phyloP scores from a whole-genome alignment of 1,140 invertebrate species.

The Whitmania pigra region DNA sequence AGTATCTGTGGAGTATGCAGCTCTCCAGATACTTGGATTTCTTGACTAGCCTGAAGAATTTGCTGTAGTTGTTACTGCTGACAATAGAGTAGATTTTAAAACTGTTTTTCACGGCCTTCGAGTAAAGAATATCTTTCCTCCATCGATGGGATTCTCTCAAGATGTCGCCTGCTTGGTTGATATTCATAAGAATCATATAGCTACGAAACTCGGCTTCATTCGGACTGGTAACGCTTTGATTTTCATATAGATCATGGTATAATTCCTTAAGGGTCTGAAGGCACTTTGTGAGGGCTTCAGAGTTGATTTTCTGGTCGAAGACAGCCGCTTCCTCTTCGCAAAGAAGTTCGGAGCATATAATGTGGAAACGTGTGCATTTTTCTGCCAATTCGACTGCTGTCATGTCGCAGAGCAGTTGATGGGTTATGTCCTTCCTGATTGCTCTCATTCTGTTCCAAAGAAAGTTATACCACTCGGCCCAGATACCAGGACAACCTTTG shows the following conservation, averaged over 20 bases:
- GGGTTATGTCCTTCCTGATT: constrained; percentile 93
- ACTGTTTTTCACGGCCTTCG: constrained; percentile 62
- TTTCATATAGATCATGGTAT: constrained; percentile 61
- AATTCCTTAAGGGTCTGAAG: constrained; percentile 84
- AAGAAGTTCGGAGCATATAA: constrained; percentile 74
- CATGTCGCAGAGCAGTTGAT: constrained; percentile 70
- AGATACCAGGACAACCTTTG: constrained; percentile 44
- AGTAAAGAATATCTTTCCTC: constrained; percentile 57
- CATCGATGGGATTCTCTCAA: constrained; percentile 55
- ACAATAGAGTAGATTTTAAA: constrained; percentile 66
- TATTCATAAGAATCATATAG: constrained; percentile 82
- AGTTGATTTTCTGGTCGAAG: constrained; percentile 91
- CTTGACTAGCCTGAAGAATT: constrained; percentile 69
- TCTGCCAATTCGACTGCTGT: constrained; percentile 75
- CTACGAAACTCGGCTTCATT: constrained; percentile 81
- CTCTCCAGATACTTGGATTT: constrained; percentile 71
- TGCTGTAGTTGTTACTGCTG: constrained; percentile 75
- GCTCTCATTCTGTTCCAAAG: constrained; percentile 52
- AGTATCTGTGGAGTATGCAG: constrained; percentile 78
- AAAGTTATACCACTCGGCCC: constrained; percentile 45
- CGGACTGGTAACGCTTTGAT: constrained; percentile 51
- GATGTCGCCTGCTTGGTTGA: constrained; percentile 73
- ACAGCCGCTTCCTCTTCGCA: constrained; percentile 70
- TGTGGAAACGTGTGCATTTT: constrained; percentile 90
- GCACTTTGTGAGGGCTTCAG: constrained; percentile 91